Evolutionary conservation across 1,140 invertebrate genomes (phyloP).

Genomic region (Cryptotermes secundus): DNA sequence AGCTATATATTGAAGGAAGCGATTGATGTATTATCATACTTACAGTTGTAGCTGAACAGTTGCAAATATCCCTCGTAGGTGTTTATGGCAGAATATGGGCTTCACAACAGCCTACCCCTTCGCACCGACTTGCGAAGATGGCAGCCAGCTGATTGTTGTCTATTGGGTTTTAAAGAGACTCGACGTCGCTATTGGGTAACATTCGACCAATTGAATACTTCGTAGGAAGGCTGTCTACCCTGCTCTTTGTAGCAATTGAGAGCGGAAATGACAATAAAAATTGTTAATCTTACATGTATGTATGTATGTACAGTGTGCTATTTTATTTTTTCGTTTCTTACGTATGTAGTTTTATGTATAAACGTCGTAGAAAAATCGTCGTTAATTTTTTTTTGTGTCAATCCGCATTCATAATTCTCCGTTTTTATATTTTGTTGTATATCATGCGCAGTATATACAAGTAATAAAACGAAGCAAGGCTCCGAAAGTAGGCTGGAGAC

Average conservation of each 20-base stretch:
- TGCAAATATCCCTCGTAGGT: not conserved
- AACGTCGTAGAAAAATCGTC: too few species aligned
- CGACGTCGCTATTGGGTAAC: not conserved
- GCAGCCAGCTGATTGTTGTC: constrained; percentile 12
- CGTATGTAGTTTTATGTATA: too few species aligned
- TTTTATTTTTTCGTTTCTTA: too few species aligned
- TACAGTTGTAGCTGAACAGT: not conserved
- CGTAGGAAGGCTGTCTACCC: not conserved
- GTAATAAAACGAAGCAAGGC: too few species aligned
- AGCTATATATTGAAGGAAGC: not conserved
- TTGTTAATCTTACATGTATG: not conserved
- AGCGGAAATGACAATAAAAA: not conserved
- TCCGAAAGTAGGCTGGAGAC: too few species aligned
- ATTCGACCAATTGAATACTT: not conserved
- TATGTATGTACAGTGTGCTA: too few species aligned
- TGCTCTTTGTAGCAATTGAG: not conserved
- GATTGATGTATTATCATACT: not conserved
- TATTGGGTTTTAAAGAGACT: not conserved
- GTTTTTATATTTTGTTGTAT: too few species aligned
- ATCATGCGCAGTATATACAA: too few species aligned
- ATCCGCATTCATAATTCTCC: too few species aligned
- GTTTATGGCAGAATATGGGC: not conserved
- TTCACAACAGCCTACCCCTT: not conserved
- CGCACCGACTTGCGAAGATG: not conserved
- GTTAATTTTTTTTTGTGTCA: too few species aligned